Conservation (phyloP, 2,888 invertebrate genomes). For the Cyclophora punctaria region DNA sequence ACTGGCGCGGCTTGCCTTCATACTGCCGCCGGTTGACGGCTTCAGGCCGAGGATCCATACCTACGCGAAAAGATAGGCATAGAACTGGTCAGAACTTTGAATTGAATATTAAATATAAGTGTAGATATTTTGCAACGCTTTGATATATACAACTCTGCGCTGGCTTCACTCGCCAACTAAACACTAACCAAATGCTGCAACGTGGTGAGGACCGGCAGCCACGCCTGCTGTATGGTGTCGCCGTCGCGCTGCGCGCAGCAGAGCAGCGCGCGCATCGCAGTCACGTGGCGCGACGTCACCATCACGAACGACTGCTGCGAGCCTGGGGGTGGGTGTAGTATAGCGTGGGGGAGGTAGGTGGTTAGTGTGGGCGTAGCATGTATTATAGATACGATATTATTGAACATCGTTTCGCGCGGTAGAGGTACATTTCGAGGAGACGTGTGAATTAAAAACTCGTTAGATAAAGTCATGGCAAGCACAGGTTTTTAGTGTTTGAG, state of each 20-base stretch:
- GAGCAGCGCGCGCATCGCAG: conserved; percentile 94
- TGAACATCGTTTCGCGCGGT: no score
- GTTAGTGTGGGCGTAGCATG: background rate
- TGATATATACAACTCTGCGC: no score
- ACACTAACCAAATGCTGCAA: conserved; percentile 84
- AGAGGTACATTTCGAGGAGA: no score
- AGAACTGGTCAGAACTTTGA: background rate
- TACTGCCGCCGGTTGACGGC: conserved; percentile 94
- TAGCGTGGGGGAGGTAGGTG: no score
- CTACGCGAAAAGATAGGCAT: conserved; percentile 19
- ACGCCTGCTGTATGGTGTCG: conserved; percentile 88
- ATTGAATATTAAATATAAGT: background rate
- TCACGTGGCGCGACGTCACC: conserved; percentile 97
- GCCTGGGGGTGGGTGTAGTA: conserved; percentile 44
- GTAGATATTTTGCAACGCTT: no score
- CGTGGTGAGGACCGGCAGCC: conserved; percentile 97
- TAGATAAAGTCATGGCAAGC: background rate
- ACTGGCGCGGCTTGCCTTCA: conserved; percentile 87
- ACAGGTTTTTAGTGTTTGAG: background rate
- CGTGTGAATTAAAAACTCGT: no score
- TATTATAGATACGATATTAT: no score
- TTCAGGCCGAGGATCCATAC: conserved; percentile 97
- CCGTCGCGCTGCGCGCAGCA: conserved; percentile 94
- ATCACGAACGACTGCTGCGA: conserved; percentile 90
- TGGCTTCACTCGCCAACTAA: no score